Evolutionary conservation across 2,113 vertebrate genomes (phyloP).

Genomic region (Halcyon senegalensis): DNA sequence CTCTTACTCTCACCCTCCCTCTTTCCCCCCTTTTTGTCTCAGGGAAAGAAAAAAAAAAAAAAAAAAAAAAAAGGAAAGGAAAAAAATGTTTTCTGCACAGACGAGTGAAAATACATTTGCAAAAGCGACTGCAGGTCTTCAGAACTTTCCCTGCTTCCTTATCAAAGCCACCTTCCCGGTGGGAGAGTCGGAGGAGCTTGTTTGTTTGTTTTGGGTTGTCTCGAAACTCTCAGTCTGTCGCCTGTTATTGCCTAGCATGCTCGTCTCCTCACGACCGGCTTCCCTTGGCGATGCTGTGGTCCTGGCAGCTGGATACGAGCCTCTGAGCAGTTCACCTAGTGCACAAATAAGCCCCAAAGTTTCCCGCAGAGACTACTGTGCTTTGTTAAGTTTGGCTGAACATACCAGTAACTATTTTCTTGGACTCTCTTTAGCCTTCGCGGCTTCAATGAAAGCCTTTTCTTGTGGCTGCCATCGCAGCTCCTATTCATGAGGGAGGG

Average conservation of each 20-base stretch:
- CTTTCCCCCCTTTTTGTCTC: neutral
- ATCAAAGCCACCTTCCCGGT: neutral
- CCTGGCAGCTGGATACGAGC: neutral
- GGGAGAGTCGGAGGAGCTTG: neutral
- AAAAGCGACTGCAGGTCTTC: neutral
- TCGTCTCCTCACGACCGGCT: neutral
- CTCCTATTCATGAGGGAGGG: neutral
- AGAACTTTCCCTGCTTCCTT: slow-evolving; percentile 21
- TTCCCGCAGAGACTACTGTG: neutral
- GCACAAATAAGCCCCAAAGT: neutral
- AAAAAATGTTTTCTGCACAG: neutral
- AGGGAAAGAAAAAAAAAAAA: accelerated
- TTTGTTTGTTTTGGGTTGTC: slow-evolving; percentile 49
- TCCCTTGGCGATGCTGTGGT: neutral
- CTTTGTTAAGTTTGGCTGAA: neutral
- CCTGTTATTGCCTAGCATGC: neutral
- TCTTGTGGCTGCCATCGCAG: neutral
- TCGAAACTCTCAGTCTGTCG: neutral
- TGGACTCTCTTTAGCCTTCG: neutral
- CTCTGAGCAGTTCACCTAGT: neutral
- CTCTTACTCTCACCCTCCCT: neutral
- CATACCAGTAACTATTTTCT: neutral
- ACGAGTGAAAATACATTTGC: neutral
- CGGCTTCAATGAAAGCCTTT: neutral
- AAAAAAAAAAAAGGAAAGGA: too few species aligned